These are phyloP conservation scores for Macrostomum lignano DNA, from an alignment of 1,140 invertebrate genomes.

Conservation along the genomic window DNA sequence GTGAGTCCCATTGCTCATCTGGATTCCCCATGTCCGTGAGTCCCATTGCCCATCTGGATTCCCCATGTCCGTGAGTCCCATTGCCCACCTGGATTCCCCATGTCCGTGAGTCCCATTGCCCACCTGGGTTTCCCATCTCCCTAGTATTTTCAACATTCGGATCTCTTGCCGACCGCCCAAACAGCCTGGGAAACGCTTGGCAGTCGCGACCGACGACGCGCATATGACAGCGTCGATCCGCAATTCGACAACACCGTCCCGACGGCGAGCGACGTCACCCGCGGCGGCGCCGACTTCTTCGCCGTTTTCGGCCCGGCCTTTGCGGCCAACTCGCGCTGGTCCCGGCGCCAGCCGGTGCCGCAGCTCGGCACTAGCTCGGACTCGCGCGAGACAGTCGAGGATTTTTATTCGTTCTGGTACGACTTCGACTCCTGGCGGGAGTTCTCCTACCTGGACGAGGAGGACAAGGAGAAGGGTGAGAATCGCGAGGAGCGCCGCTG, in stretches of 20 bases:
- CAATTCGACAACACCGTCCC: slow-evolving; percentile 66
- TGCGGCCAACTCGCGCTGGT: slow-evolving; percentile 61
- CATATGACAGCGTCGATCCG: slow-evolving; percentile 84
- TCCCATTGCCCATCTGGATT: too few species aligned
- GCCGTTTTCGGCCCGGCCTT: slow-evolving; percentile 48
- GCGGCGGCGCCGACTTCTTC: slow-evolving; percentile 60
- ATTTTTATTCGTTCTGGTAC: slow-evolving; percentile 41
- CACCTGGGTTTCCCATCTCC: too few species aligned
- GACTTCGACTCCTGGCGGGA: slow-evolving; percentile 94
- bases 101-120: too few species aligned
- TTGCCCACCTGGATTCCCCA: too few species aligned
- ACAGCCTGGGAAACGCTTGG: slow-evolving; percentile 67
- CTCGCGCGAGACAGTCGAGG: slow-evolving; percentile 29
- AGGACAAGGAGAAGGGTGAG: slow-evolving; percentile 84
- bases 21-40: too few species aligned
- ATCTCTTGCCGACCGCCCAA: too few species aligned
- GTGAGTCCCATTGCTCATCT: too few species aligned
- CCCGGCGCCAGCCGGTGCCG: slow-evolving; percentile 54
- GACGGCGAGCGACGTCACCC: slow-evolving; percentile 33
- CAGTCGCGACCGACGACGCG: slow-evolving; percentile 44
- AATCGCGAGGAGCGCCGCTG: slow-evolving; percentile 1
- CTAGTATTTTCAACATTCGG: too few species aligned
- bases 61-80: too few species aligned
- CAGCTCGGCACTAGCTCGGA: slow-evolving; percentile 44
- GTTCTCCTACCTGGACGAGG: slow-evolving; percentile 92